Evolutionary conservation across 1,140 invertebrate genomes (phyloP).

Genomic region (Solenopsis invicta): DNA sequence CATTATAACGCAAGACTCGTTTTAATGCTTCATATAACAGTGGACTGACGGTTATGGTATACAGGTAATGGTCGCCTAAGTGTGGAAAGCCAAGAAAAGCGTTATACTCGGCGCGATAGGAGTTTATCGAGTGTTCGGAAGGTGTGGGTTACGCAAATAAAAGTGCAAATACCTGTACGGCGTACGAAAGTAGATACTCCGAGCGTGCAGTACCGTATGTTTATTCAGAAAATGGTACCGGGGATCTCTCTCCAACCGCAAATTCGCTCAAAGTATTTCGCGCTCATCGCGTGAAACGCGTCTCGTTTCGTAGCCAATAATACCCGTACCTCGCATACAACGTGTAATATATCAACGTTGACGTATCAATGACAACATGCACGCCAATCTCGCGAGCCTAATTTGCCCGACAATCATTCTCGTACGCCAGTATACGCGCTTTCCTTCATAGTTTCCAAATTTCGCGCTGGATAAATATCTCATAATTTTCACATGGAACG

Average conservation of each 20-base stretch:
- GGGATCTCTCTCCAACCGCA: not conserved
- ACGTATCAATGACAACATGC: not conserved
- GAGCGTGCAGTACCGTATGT: not conserved
- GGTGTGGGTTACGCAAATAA: constrained; percentile 49
- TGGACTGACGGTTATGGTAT: not conserved
- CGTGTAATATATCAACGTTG: not conserved
- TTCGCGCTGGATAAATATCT: not conserved
- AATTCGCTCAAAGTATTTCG: constrained; percentile 22
- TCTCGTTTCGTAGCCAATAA: not conserved
- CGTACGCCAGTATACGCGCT: not conserved
- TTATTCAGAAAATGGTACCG: constrained; percentile 31
- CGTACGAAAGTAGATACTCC: constrained; percentile 28
- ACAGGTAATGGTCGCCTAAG: constrained; percentile 24
- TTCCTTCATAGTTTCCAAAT: constrained; percentile 2
- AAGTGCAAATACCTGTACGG: constrained; percentile 43
- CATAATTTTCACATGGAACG: not conserved
- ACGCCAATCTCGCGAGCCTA: not conserved
- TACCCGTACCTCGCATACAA: not conserved
- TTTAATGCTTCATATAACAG: constrained; percentile 45
- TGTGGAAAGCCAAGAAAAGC: constrained; percentile 35
- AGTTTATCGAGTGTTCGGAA: constrained; percentile 45
- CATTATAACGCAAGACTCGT: constrained; percentile 36
- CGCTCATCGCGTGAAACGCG: not conserved
- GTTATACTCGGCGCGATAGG: not conserved
- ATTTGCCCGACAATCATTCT: not conserved